A percentile compares a stretch with the other conserved stretches of the same genome.
These are phyloP conservation scores for Lethocerus indicus DNA, from an alignment of 1,140 invertebrate species.

Conservation along the genomic window DNA sequence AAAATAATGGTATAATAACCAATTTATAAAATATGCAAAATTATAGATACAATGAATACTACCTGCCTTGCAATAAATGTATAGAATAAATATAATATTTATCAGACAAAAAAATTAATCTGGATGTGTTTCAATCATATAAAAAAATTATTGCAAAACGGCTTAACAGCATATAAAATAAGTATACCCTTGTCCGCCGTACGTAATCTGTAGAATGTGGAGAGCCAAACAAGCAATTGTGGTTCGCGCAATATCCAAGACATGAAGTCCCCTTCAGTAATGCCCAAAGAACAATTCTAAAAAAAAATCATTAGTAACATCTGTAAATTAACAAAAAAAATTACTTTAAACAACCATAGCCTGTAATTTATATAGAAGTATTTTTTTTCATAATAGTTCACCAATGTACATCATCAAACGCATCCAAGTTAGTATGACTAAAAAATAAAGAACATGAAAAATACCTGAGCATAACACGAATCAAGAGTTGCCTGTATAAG, in stretches of 20 bases:
- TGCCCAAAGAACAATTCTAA: too few species aligned
- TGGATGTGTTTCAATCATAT: conserved; percentile 14
- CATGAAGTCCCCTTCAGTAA: conserved; percentile 35
- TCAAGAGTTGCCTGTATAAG: too few species aligned
- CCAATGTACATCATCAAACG: too few species aligned
- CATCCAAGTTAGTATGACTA: too few species aligned
- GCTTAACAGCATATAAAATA: conserved; percentile 7
- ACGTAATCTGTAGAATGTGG: conserved; percentile 36
- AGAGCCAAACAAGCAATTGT: conserved; percentile 37
- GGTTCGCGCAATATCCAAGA: conserved; percentile 39
- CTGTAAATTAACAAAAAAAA: too few species aligned
- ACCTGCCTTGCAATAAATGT: neutral
- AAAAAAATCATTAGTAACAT: too few species aligned
- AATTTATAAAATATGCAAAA: neutral
- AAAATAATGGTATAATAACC: conserved; percentile 13
- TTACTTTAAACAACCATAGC: too few species aligned
- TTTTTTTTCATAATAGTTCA: too few species aligned
- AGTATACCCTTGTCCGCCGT: conserved; percentile 32
- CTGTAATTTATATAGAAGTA: too few species aligned
- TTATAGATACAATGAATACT: neutral
- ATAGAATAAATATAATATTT: neutral
- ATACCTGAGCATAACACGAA: too few species aligned
- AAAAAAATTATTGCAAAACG: conserved; percentile 12
- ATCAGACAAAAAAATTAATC: neutral
- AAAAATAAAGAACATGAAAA: too few species aligned